These are phyloP conservation scores for Ctenochaetus hawaiiensis DNA, from an alignment of 2,797 vertebrate genomes.

Conservation along the genomic window DNA sequence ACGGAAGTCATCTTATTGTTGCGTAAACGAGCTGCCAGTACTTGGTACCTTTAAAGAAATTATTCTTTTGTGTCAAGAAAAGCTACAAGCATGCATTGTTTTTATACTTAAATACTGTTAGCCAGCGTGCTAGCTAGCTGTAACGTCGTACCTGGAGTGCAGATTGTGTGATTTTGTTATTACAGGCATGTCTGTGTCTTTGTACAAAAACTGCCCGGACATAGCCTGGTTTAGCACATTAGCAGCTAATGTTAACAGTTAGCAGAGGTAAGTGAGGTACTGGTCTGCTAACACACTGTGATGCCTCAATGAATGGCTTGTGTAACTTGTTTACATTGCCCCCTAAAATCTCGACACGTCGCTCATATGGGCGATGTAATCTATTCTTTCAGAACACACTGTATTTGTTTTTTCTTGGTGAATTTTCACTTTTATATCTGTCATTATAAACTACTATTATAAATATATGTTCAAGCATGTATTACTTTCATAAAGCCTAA, in stretches of 20 bases:
- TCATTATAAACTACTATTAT: no score
- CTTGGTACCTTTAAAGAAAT: fast-evolving
- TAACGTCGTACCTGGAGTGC: neutral
- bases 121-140: conserved; percentile 4
- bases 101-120: neutral
- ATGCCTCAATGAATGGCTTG: neutral
- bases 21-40: fast-evolving
- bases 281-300: neutral
- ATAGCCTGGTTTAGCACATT: neutral
- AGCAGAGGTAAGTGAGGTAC: fast-evolving
- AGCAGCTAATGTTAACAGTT: neutral
- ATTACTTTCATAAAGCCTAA: neutral
- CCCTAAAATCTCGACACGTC: neutral
- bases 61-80: neutral
- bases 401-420: neutral
- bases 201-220: neutral
- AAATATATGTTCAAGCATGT: no score
- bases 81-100: neutral
- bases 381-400: neutral
- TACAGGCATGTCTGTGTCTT: neutral
- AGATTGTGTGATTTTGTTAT: neutral
- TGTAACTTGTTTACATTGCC: conserved; percentile 28
- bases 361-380: neutral
- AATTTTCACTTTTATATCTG: neutral
- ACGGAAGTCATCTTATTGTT: fast-evolving